A percentile compares a stretch with the other conserved stretches of the same genome.
phyloP scores from a whole-genome alignment of 92 coral and sea anemone genomes.

The Heteractis magnifica region DNA sequence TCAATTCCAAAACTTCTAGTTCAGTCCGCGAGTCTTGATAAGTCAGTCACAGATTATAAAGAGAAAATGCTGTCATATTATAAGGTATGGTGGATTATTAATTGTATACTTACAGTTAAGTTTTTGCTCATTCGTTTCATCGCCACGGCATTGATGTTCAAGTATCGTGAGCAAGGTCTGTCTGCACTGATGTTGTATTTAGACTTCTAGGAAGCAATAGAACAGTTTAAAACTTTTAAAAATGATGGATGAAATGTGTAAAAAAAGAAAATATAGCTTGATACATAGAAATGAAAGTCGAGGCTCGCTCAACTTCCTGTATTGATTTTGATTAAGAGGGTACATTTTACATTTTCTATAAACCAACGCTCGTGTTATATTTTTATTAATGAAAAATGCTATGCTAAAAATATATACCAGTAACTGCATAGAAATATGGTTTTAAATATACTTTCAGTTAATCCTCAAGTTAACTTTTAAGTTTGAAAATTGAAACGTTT shows the following conservation, averaged over 20 bases:
- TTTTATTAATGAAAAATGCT: no score
- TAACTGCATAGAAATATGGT: no score
- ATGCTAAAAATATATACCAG: no score
- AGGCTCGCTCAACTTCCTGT: not conserved
- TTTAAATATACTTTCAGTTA: no score
- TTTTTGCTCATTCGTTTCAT: conserved; percentile 21
- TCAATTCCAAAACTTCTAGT: no score
- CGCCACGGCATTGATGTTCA: not conserved
- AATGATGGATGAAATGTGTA: not conserved
- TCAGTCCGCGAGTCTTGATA: no score
- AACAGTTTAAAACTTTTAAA: not conserved
- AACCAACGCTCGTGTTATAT: not conserved
- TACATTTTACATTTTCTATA: not conserved
- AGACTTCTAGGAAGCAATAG: not conserved
- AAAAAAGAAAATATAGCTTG: not conserved
- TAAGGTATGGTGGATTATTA: no score
- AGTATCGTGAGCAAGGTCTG: not conserved
- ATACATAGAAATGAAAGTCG: not conserved
- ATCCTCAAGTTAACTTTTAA: no score
- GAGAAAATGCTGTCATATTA: no score
- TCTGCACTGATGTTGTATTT: not conserved
- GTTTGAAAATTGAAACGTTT: no score
- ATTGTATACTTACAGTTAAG: conserved; percentile 18
- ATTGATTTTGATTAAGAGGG: not conserved
- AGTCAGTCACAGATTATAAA: no score